A percentile compares a stretch with the other conserved stretches of the same genome.
Conservation (phyloP, 2,113 vertebrate species). For the Apteryx mantelli region DNA sequence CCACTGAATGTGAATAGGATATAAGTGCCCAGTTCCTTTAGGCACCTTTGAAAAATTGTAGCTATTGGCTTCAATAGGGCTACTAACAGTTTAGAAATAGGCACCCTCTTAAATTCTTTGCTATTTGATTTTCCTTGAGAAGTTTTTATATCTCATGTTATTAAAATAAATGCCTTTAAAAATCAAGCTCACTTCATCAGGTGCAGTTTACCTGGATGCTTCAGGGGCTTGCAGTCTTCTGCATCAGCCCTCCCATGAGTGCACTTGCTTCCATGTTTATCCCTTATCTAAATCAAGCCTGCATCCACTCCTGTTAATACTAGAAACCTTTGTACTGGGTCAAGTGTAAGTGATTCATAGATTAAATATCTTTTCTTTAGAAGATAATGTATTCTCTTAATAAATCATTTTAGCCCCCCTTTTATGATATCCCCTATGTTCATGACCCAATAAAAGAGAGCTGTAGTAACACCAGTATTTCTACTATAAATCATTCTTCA, state of each 20-base stretch:
- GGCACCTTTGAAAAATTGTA: background rate
- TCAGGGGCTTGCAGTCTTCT: background rate
- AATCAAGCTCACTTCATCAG: background rate
- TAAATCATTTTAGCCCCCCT: background rate
- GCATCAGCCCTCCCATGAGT: background rate
- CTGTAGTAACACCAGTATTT: slow-evolving; percentile 1
- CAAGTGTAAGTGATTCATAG: background rate
- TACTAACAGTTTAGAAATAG: background rate
- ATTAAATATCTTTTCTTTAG: background rate
- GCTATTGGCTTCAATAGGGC: background rate
- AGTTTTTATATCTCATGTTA: background rate
- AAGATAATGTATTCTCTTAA: background rate
- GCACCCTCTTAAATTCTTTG: background rate
- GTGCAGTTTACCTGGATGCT: background rate
- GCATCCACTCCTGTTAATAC: background rate
- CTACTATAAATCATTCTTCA: background rate
- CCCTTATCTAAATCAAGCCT: background rate
- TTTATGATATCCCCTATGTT: background rate
- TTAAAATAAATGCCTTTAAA: background rate
- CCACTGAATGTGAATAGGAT: background rate
- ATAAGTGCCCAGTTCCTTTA: background rate
- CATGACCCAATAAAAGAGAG: background rate
- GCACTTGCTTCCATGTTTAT: background rate
- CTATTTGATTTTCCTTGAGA: background rate
- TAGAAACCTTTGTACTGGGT: background rate